Evolutionary conservation across 2,113 vertebrate species (phyloP).

Genomic region (Dasyprocta punctata): DNA sequence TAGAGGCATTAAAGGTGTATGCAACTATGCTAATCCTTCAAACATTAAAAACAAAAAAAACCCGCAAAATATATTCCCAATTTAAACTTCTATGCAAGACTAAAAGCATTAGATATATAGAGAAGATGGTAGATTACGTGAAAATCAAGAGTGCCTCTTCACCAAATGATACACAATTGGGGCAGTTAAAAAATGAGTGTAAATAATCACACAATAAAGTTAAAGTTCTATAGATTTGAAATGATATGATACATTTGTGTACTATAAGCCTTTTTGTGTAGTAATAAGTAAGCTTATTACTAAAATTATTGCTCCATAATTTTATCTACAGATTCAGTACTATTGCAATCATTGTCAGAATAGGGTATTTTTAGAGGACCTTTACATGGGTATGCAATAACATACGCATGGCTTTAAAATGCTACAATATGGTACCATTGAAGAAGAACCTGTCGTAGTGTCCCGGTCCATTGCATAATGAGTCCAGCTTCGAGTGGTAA

Average conservation of each 20-base stretch:
- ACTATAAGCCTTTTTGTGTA: neutral
- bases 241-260: no score
- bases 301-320: neutral
- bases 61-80: neutral
- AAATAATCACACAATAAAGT: neutral
- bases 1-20: neutral
- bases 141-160: neutral
- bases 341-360: neutral
- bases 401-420: neutral
- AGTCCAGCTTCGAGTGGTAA: neutral
- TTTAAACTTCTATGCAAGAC: neutral
- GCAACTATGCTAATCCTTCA: neutral
- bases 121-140: neutral
- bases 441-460: neutral
- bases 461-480: neutral
- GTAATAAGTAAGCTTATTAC: neutral
- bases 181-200: neutral
- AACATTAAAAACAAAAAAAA: neutral
- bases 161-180: neutral
- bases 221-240: neutral
- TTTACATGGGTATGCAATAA: neutral
- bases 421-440: neutral
- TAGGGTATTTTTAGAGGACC: neutral
- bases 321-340: neutral
- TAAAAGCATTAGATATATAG: neutral